A percentile compares a stretch with the other conserved stretches of the same genome.
Evolutionary conservation across 1,140 invertebrate species (phyloP).

Genomic region (Brachionus rubens): DNA sequence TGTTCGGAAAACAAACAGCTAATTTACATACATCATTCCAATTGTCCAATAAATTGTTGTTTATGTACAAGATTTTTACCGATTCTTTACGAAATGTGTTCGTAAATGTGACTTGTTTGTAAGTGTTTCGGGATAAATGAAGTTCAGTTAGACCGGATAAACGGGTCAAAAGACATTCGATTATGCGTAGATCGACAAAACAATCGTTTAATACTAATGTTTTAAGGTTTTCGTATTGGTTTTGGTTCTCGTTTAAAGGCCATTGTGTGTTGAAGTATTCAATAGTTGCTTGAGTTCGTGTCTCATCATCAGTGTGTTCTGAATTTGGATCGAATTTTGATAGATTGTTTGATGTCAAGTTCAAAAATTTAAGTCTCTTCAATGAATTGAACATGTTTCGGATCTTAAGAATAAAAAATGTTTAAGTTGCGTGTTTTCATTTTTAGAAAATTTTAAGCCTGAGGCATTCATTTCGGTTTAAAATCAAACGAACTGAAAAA

Average conservation of each 20-base stretch:
- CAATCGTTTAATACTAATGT: slow-evolving; percentile 30
- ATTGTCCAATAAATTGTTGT: not conserved
- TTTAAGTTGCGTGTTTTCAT: too few species aligned
- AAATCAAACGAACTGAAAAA: too few species aligned
- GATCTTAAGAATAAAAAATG: not conserved
- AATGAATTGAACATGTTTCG: not conserved
- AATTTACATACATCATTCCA: not conserved
- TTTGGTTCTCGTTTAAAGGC: slow-evolving; percentile 1
- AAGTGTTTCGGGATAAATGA: slow-evolving; percentile 17
- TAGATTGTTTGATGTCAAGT: slow-evolving; percentile 7
- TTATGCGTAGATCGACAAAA: slow-evolving; percentile 15
- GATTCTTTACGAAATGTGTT: not conserved
- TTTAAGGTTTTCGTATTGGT: not conserved
- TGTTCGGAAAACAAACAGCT: not conserved
- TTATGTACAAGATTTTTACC: slow-evolving; percentile 19
- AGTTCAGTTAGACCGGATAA: slow-evolving; percentile 16
- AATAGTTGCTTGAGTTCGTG: not conserved
- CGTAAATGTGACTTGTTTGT: slow-evolving; percentile 1
- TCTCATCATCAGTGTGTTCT: not conserved
- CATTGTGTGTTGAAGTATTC: not conserved
- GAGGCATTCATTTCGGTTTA: too few species aligned
- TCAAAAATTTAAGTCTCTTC: slow-evolving; percentile 10
- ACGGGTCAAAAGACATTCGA: not conserved
- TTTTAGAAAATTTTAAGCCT: too few species aligned
- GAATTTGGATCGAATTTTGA: not conserved